A percentile compares a stretch with the other conserved stretches of the same genome.
Evolutionary conservation across 2,113 vertebrate genomes (phyloP).

Genomic region (Helogale parvula): DNA sequence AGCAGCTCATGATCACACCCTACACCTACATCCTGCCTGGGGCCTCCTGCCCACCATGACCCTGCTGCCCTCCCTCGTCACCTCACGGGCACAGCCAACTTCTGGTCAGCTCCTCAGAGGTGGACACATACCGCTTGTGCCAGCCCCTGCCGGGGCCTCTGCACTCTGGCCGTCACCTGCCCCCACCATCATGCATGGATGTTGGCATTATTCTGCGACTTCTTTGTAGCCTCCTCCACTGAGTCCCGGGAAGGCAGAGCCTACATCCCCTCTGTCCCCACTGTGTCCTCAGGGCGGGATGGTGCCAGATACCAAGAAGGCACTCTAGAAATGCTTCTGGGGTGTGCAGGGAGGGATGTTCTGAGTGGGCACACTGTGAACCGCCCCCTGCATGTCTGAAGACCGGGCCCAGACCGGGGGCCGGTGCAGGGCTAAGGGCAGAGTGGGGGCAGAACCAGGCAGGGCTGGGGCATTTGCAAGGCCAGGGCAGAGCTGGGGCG

Average conservation of each 20-base stretch:
- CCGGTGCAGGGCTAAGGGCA: fast-evolving
- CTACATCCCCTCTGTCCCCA: neutral
- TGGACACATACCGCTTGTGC: fast-evolving
- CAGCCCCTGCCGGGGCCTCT: neutral
- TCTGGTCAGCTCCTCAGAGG: neutral
- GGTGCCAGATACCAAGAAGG: neutral
- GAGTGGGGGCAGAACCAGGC: fast-evolving
- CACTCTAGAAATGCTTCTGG: neutral
- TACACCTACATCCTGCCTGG: neutral
- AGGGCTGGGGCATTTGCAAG: neutral
- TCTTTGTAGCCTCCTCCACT: neutral
- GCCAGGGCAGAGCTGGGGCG: fast-evolving
- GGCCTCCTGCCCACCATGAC: neutral
- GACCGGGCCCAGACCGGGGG: neutral
- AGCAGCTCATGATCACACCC: neutral
- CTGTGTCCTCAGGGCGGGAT: neutral
- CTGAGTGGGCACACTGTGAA: neutral
- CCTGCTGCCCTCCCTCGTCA: neutral
- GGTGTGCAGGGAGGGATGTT: fast-evolving
- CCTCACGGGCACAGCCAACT: neutral
- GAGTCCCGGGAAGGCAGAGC: neutral
- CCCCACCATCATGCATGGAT: fast-evolving
- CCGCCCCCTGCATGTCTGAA: neutral
- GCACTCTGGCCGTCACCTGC: fast-evolving
- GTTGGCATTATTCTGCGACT: neutral